phyloP scores from a whole-genome alignment of 1,140 invertebrate species.

The Caenorhabditis elegans region DNA sequence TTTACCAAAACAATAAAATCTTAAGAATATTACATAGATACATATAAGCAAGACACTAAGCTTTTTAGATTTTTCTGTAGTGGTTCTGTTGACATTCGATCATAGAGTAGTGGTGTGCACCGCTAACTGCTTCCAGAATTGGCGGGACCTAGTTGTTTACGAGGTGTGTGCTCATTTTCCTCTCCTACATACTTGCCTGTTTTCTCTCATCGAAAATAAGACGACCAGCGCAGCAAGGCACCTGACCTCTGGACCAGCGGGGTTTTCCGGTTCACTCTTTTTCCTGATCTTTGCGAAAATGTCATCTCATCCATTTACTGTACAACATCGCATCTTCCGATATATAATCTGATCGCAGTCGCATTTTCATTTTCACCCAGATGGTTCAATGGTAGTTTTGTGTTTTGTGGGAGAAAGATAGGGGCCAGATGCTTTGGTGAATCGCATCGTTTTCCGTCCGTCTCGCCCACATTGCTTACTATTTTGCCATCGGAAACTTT shows the following conservation, averaged over 20 bases:
- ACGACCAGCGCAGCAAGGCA: constrained; percentile 8
- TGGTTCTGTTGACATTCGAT: constrained; percentile 8
- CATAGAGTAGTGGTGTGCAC: not conserved
- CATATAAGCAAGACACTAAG: no score
- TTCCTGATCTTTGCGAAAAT: not conserved
- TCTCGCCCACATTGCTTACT: constrained; percentile 21
- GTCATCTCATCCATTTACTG: not conserved
- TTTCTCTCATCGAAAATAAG: constrained; percentile 21
- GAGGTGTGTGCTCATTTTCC: constrained; percentile 9
- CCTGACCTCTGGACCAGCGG: not conserved
- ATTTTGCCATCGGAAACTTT: constrained; percentile 30
- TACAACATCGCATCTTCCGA: not conserved
- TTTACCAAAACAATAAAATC: no score
- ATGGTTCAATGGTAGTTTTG: constrained; percentile 13
- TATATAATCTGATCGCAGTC: not conserved
- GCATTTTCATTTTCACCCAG: not conserved
- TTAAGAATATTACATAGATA: no score
- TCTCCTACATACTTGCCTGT: not conserved
- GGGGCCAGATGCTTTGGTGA: not conserved
- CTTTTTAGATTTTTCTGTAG: no score
- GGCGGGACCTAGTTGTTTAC: constrained; percentile 24
- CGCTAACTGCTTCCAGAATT: constrained; percentile 13
- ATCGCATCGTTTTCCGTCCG: not conserved
- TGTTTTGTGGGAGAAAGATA: not conserved
- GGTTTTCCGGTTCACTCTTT: not conserved